Base-by-base conservation (phyloP, 2,888 invertebrate species). In the Neoitamus cyanurus region DNA sequence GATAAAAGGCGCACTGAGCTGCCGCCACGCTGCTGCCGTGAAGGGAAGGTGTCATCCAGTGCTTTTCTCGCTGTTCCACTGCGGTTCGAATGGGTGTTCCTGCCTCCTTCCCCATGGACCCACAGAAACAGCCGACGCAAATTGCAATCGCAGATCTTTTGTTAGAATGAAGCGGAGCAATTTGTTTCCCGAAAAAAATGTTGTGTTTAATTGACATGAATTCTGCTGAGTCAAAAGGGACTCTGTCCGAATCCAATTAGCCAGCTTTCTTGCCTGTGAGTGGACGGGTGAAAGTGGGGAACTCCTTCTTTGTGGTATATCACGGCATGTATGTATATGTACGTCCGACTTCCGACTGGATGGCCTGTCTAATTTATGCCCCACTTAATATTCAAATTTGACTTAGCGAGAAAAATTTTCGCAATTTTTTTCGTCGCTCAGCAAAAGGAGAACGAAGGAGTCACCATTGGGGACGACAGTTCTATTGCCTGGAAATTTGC, bases 361-460 rank as follows among this genome's bases (percentile, higher is more conserved):
- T 36, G n/a, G 58, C 25, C 25, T 73, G 73, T 36, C 73, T 73
- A 73, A 73, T 73, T 73, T 73, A 73, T 73, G 73, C 36, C 20
- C 73, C 73, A 73, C 73, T 73, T 73, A 73, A 73, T 73, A 73
- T 73, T 73, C 73, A 34, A 73, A 73, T 73, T 73, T 73, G 73
- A 73, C 73, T 73, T 36, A 7, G 34, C 6, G 25, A 34, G 73
- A 36, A 73, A 34, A 58, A 58, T 20, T 20, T 25, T 25, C 20
- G 58, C 58, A 58, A 58, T 58, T 58, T 58, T 36, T 72, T 73
- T 70, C 28, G n/a, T 7, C n/a, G 31, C 30, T 31, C 30, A 69
- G 31, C 70, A 28, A 70, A 70, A 30, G 30, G 31, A 31, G 30
- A 70, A 70, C 0, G n/a, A 70, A 70, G 15, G 31, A 30, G 70